A percentile compares a stretch with the other conserved stretches of the same genome.
Evolutionary conservation across 1,140 invertebrate species (phyloP).

Genomic region (Heliconius melpomene): DNA sequence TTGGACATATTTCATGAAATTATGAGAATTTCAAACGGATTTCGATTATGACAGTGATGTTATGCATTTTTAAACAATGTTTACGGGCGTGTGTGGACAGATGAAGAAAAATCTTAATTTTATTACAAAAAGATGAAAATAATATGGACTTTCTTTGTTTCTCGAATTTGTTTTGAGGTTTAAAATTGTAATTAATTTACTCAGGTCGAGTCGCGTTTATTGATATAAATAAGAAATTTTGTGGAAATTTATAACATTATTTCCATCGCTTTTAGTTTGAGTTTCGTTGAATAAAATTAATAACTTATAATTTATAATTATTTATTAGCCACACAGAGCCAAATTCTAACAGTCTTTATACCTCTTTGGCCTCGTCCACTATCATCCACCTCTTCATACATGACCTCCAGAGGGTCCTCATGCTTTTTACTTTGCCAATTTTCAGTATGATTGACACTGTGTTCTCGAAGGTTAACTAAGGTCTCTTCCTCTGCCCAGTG

Average conservation of each 20-base stretch:
- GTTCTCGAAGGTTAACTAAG: too few relatives aligned
- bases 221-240: conserved; percentile 3
- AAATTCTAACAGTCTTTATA: too few relatives aligned
- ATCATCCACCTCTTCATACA: too few relatives aligned
- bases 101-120: conserved; percentile 28
- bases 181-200: conserved; percentile 2
- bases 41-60: conserved; percentile 52
- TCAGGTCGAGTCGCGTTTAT: background rate
- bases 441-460: too few relatives aligned
- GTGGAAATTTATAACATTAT: conserved; percentile 6
- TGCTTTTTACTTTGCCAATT: too few relatives aligned
- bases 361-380: too few relatives aligned
- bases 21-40: conserved; percentile 34
- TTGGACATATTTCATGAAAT: conserved; percentile 41
- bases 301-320: too few relatives aligned
- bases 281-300: background rate
- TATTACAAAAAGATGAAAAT: conserved; percentile 13
- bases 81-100: conserved; percentile 43
- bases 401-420: too few relatives aligned
- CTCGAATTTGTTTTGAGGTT: background rate
- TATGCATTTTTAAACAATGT: conserved; percentile 52
- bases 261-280: background rate
- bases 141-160: conserved; percentile 7
- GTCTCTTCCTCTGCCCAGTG: too few relatives aligned
- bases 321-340: too few relatives aligned